Base-by-base conservation (phyloP, 1,140 invertebrate genomes). In the Leguminivora glycinivorella region DNA sequence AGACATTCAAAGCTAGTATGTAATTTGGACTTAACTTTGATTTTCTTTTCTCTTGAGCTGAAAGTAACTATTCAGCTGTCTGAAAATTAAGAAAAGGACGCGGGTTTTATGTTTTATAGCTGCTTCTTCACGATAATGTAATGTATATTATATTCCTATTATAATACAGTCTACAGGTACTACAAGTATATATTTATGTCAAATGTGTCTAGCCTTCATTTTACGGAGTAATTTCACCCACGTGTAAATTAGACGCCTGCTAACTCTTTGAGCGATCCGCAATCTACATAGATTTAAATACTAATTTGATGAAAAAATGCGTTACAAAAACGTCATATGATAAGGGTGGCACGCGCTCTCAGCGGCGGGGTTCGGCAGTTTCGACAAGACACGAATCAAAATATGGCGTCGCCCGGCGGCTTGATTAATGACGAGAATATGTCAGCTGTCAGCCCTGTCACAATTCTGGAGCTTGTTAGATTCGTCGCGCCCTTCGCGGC, bases 381-480 rank as follows among this genome's bases (percentile, higher is more conserved):
- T 43, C 66, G 34, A 68, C 67, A 63, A 24, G 38, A 68, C 67
- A 34, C 40, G 38, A 68, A 68, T 68, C 34, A 68, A 68, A 68
- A 68, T 68, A 68, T 40, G 40, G 29, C 58, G 58, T 29, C 58
- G 26, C 58, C 58, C 58, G 83, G 78, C 79, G 76, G 68, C 68
- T 75, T 88, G 86, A 89, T 89, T 89, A 91, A 91, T 87, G 83
- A 83, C 77, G 75, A 74, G 82, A 82, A 91, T 91, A 85, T 85
- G 85, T 91, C 89, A 88, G 76, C 83, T 86, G 88, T 90, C 88
- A 81, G 75, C 80, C 82, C 75, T 87, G 84, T 89, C 87, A 91
- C 87, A 89, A 89, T 85, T 84, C 77, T 72, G 76, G 78, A 83
- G 81, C 83, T 87, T 87, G 84, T 87, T 84, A 88, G 80, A 89